These are phyloP conservation scores for Xiphydria camelus DNA, from an alignment of 2,888 invertebrate species.

Conservation along the genomic window DNA sequence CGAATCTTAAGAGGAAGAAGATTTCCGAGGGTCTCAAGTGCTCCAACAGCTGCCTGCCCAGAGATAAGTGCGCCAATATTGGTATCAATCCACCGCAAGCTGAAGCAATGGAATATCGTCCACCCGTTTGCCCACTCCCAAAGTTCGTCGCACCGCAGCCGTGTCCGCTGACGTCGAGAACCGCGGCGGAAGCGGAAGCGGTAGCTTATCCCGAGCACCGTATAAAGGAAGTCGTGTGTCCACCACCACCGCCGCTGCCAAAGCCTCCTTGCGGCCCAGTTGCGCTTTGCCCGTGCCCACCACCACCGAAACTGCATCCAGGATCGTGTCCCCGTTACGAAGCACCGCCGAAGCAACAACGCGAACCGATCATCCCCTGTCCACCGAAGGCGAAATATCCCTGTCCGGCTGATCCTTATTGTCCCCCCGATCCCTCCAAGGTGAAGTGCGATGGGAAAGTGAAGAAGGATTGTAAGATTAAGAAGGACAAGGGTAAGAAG, in stretches of 20 bases:
- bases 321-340: constrained; percentile 38
- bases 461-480: constrained; percentile 9
- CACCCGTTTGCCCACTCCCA: constrained; percentile 25
- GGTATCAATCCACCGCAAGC: constrained; percentile 7
- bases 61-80: constrained; percentile 22
- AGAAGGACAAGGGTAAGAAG: neutral
- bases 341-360: neutral
- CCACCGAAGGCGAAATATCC: constrained; percentile 22
- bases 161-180: constrained; percentile 17
- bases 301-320: constrained; percentile 44
- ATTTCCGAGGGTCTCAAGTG: neutral
- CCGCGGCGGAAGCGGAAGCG: neutral
- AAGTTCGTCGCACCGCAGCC: constrained; percentile 23
- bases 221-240: neutral
- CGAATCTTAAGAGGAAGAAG: neutral
- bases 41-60: constrained; percentile 10
- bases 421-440: constrained; percentile 15
- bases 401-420: constrained; percentile 29
- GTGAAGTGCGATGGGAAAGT: constrained; percentile 5
- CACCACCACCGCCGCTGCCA: constrained; percentile 32
- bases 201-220: neutral
- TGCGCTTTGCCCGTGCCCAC: constrained; percentile 39
- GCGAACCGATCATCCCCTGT: constrained; percentile 23
- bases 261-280: constrained; percentile 40
- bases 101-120: constrained; percentile 31